Percentiles rank a stretch among this genome's conserved stretches.
Evolutionary conservation across 1,140 invertebrate species (phyloP).

Genomic region (Eueides isabella): DNA sequence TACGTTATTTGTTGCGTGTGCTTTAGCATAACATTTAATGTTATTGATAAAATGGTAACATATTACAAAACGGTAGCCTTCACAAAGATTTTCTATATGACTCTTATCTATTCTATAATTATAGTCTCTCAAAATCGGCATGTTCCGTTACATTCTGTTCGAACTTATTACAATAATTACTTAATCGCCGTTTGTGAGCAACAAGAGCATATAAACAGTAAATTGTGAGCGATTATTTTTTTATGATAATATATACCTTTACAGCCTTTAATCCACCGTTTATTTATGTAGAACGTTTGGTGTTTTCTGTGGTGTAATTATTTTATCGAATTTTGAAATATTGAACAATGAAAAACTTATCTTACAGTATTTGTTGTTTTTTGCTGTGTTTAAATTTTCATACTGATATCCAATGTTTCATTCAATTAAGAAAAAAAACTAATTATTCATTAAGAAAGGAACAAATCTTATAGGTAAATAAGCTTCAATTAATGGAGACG

Average conservation of each 20-base stretch:
- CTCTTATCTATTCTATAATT: slow-evolving; percentile 34
- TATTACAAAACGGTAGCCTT: slow-evolving; percentile 36
- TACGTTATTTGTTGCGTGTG: slow-evolving; percentile 10
- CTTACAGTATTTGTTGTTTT: neutral
- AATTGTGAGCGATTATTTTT: slow-evolving; percentile 26
- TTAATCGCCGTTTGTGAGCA: slow-evolving; percentile 48
- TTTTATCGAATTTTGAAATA: slow-evolving; percentile 4
- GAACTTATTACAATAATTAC: slow-evolving; percentile 66
- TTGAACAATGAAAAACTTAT: neutral
- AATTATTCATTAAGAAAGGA: too few species aligned
- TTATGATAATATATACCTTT: slow-evolving; percentile 10
- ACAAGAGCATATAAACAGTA: slow-evolving; percentile 26
- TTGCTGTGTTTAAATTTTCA: neutral
- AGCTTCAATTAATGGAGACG: too few species aligned
- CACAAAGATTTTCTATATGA: slow-evolving; percentile 34
- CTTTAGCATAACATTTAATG: slow-evolving; percentile 29
- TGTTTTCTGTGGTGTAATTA: slow-evolving; percentile 15
- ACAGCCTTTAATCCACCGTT: neutral
- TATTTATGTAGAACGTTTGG: neutral
- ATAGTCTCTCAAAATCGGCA: slow-evolving; percentile 52
- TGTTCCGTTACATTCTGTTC: slow-evolving; percentile 55
- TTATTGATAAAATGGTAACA: slow-evolving; percentile 28
- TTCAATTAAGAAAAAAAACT: too few species aligned
- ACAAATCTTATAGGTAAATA: too few species aligned
- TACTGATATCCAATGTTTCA: too few species aligned